Conservation (phyloP, 1,140 invertebrate genomes). For the Drosophila bipectinata region DNA sequence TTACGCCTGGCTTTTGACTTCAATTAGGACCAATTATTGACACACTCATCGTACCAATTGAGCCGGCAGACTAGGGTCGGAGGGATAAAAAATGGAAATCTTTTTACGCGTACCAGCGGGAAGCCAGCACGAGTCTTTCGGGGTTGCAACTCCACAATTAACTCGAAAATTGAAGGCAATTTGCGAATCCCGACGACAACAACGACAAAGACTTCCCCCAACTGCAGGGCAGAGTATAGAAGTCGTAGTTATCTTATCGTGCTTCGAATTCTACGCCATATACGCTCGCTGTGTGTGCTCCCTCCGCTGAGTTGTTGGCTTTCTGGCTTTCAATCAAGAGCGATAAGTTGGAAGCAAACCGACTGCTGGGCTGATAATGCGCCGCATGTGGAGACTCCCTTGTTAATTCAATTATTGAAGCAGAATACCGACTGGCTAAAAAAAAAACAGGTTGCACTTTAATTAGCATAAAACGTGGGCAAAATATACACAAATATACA, state of each 20-base stretch:
- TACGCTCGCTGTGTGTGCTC: constrained; percentile 1
- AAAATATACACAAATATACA: constrained; percentile 36
- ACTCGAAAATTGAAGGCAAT: constrained; percentile 62
- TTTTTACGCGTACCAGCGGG: constrained; percentile 41
- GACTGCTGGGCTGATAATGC: constrained; percentile 49
- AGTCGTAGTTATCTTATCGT: constrained; percentile 58
- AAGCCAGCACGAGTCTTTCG: constrained; percentile 36
- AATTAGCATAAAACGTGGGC: constrained; percentile 72
- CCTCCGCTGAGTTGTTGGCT: constrained; percentile 17
- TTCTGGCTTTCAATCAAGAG: constrained; percentile 54
- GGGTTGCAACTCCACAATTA: constrained; percentile 72
- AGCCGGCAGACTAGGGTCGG: constrained; percentile 36
- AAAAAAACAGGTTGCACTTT: constrained; percentile 65
- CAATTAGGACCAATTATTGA: constrained; percentile 79
- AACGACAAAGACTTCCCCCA: constrained; percentile 6
- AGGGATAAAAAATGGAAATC: constrained; percentile 48
- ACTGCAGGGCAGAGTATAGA: constrained; percentile 1
- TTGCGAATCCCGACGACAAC: constrained; percentile 43
- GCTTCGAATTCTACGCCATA: constrained; percentile 22
- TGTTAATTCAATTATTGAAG: constrained; percentile 67
- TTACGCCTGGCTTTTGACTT: constrained; percentile 64
- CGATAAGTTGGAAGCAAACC: constrained; percentile 57
- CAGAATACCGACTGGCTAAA: constrained; percentile 37
- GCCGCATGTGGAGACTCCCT: constrained; percentile 19
- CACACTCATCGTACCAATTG: constrained; percentile 51